Evolutionary conservation across 1,140 invertebrate species (phyloP).

Genomic region (Pygmarrhopalites habei): DNA sequence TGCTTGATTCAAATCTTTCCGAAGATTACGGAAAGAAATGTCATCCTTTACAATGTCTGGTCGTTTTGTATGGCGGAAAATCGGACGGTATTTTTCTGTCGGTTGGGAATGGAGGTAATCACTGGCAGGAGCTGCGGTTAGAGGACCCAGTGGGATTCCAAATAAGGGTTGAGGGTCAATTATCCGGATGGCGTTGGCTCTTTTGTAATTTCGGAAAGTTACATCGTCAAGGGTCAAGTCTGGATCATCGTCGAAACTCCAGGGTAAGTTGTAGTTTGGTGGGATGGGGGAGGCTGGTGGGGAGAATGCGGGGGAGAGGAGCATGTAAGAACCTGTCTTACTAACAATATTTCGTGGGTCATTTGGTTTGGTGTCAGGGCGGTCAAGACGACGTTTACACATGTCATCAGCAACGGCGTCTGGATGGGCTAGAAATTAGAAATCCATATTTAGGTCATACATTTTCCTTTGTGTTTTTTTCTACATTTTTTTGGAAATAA

Average conservation of each 20-base stretch:
- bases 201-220: slow-evolving; percentile 66
- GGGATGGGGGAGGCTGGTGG: slow-evolving; percentile 39
- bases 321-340: slow-evolving; percentile 62
- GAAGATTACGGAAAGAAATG: slow-evolving; percentile 69
- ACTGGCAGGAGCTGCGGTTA: slow-evolving; percentile 62
- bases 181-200: slow-evolving; percentile 55
- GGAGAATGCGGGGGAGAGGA: slow-evolving; percentile 58
- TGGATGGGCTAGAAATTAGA: too few relatives aligned
- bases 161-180: slow-evolving; percentile 70
- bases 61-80: slow-evolving; percentile 57
- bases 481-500: too few relatives aligned
- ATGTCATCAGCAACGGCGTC: slow-evolving; percentile 68
- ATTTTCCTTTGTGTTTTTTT: too few relatives aligned
- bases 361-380: slow-evolving; percentile 45
- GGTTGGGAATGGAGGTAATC: slow-evolving; percentile 75
- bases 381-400: slow-evolving; percentile 60
- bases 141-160: slow-evolving; percentile 75
- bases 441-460: too few relatives aligned
- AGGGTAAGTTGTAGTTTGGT: background rate
- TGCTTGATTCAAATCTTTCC: slow-evolving; percentile 57
- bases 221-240: slow-evolving; percentile 77
- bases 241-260: slow-evolving; percentile 53
- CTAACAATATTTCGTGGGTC: slow-evolving; percentile 45
- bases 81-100: slow-evolving; percentile 51
- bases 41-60: slow-evolving; percentile 81